Evolutionary conservation across 2,797 vertebrate species (phyloP), one percentile per base, ranked within the genome.

Genomic region (Chaetophractus vellerosus): DNA sequence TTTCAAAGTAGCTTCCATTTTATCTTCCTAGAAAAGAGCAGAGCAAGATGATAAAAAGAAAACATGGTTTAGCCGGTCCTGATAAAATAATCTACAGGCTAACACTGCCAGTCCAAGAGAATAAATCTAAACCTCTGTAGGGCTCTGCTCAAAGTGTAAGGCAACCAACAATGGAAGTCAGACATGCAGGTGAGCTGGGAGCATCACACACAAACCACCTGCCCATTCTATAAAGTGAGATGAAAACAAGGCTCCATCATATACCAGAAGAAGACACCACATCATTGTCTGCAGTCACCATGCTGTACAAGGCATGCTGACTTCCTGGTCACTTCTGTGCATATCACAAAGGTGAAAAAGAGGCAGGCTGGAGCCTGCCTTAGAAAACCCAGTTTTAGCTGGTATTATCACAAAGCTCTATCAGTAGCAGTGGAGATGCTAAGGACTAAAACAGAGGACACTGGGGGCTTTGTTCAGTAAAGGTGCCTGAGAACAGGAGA

Each of bases 1-100:
- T 88, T 92, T 74, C 45, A 79, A 90, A 41, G 55, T 48, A 93
- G 59, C 74, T 93, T 96, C 75, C 36, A 69, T 52, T 92, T 92
- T 74, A 83, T 71, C 52, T 71, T 71, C n/a, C 38, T 1, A 64
- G 64, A 93, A 90, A 26, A 92, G 88, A 95, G 63, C 31, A 41
- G 90, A 81, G 16, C 26, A 64, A 75, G 64, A 61, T 45, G 52
- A 91, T 82, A 59, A 82, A 92, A 91, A 95, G 57, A 91, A 94
- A 96, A 78, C n/a, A 95, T 6, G 11, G 18, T 55, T 59, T 71
- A 69, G 61, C 15, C 69, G 31, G 50, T 90, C 92, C 59, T 76
- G 36, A 83, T 82, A 61, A 96, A 86, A 90, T 86, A 89, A 94
- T 36, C 80, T 63, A 89, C 2, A 95, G 74, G 55, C 66, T 38